Base-by-base conservation (phyloP, 2,797 vertebrate species). In the Notolepis coatsorum region DNA sequence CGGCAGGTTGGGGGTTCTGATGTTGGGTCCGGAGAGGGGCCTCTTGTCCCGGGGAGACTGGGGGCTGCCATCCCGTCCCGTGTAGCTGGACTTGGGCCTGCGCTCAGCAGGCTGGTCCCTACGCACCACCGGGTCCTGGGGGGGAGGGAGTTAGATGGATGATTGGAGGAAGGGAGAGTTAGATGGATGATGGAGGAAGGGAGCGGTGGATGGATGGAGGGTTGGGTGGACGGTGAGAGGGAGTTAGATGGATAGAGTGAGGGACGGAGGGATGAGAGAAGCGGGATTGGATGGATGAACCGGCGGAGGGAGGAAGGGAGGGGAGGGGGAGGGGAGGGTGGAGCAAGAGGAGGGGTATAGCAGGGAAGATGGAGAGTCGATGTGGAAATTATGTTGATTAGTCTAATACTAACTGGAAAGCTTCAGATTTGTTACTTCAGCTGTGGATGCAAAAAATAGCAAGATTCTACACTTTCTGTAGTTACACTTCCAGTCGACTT, bases 1-100 rank as follows among this genome's bases (percentile, higher is more conserved):
- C 0, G 94, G 93, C 55, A 95, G 87, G 64, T 93, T 92, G 0
- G 95, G 94, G 8, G 91, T 94, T 35, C 91, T 82, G 72, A 97
- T 95, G 62, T 94, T 95, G 42, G 96, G 95, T 15, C 96, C 96
- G 0, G 95, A 97, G 8, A 96, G 94, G 0, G 96, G 95, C 61
- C 96, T 93, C 75, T 97, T 97, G 68, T 98, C 96, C 30, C 93
- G 84, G 17, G 94, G 93, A 43, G 94, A 90, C 71, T 94, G 94
- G 2, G 93, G 92, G 25, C 93, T 92, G 65, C 84, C 79, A 1
- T 84, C 88, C 10, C 82, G 81, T 0, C 82, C 79, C 2, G 91
- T 65, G 61, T 94, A 95, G 38, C 94, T 92, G 27, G 95, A 95
- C 79, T 96, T 96, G 25, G 96, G 95, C 71, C 95, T 90, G 65